Evolutionary conservation across 1,140 invertebrate species (phyloP), one percentile per base, ranked within the genome.

Genomic region (Aphaenogaster floridana): DNA sequence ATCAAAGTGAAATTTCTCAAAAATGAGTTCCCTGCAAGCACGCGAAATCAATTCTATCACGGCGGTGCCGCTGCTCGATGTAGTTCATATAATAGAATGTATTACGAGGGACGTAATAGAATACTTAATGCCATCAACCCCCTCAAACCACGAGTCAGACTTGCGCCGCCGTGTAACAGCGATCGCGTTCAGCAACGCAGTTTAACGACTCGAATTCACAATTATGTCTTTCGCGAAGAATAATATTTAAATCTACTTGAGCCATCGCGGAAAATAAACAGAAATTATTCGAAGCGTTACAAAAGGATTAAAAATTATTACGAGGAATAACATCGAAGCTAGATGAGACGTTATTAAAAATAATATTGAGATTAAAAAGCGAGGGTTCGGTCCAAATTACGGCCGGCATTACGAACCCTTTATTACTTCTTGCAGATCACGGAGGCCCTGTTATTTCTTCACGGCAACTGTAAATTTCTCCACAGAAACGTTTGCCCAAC

Each of bases 401-500:
- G 9, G 54, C 0, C 3, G 28, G 9, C 28, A 15, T 69, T 50
- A 50, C 13, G 2, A 13, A 34, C 11, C 15, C 5, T 45, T n/a
- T n/a, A 0, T 61, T 34, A 48, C 1, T 71, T 93, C 48, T 96
- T 96, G 42, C 95, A 99, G 99, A 97, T 99, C 86, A 98, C 98
- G 9, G 99, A 99, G 94, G 99, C 98, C 1, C 96, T 99, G 88
- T 97, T 98, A 11, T 99, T 98, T 95, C 96, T 99, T 64, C 99
- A 99, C 95, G 97, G 98, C 94, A 97, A 97, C 36, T 97, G 97
- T 86, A 97, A 98, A 93, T 96, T 98, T 87, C 96, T 99, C 63
- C 99, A 99, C 94, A 97, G 98, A 89, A 99, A 99, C 95, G 97
- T 99, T 21, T 99, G 98, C 95, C 99, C 99, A 5, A 97, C 97